These are phyloP conservation scores for Melipona bicolor DNA, from an alignment of 2,888 invertebrate species.

Conservation along the genomic window DNA sequence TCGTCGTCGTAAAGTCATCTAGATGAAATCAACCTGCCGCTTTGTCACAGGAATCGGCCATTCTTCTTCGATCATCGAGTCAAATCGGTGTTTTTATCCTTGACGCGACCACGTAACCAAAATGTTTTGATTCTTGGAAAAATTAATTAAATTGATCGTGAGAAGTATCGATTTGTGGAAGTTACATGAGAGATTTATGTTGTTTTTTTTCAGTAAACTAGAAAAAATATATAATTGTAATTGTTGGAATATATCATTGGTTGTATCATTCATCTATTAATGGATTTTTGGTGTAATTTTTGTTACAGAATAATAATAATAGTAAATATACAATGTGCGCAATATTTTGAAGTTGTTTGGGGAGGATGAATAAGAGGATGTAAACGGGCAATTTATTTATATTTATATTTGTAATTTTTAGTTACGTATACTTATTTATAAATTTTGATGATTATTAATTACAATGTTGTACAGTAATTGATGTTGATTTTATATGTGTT, in stretches of 20 bases:
- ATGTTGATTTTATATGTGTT: too few species aligned
- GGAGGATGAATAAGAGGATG: not conserved
- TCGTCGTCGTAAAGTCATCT: slow-evolving; percentile 10
- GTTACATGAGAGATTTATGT: not conserved
- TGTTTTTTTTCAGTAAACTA: not conserved
- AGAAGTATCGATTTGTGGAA: not conserved
- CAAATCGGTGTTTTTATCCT: not conserved
- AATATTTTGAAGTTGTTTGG: not conserved
- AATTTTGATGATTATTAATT: too few species aligned
- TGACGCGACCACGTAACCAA: not conserved
- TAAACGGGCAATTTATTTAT: not conserved
- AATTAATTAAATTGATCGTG: not conserved
- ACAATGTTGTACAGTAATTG: not conserved
- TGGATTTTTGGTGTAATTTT: not conserved
- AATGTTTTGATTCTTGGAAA: slow-evolving; percentile 6
- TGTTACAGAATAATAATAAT: not conserved
- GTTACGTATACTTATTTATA: not conserved
- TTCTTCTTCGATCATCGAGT: not conserved
- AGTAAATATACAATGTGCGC: not conserved
- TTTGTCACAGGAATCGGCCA: not conserved
- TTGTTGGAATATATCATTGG: not conserved
- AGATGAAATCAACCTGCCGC: slow-evolving; percentile 6
- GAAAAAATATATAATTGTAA: not conserved
- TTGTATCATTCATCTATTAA: not conserved
- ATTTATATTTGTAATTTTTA: not conserved